Evolutionary conservation across 2,888 invertebrate genomes (phyloP), one percentile per base, ranked within the genome.

Genomic region (Catocala nupta): DNA sequence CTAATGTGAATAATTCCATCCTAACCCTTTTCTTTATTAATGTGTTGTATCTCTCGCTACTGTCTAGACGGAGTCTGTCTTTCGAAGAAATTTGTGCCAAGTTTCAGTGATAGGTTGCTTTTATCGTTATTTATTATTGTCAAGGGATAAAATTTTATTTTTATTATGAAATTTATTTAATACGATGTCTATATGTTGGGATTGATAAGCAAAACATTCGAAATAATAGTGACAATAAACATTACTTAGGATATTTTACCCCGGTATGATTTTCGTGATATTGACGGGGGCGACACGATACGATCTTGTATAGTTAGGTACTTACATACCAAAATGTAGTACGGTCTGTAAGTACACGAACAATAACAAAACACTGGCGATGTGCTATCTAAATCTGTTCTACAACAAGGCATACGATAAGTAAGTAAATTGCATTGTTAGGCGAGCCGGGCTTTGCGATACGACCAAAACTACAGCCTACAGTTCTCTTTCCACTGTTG

Each of bases 1-100:
- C 53, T 59, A 61, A 60, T 67, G 55, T 60, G 62, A 70, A 73
- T 72, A 63, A 51, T 48, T 65, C 51, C 54, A 44, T 49, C 10
- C 36, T 48, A 49, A 36, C 5, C 58, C 59, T 45, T 54, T 65
- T 58, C 50, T 57, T 59, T 55, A 50, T 55, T 69, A 71, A 73
- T 55, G 33, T 69, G 43, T 70, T 60, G 64, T 55, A 47, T 65
- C 47, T 45, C 10, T 54, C 25, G 42, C 25, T 25, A 13, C 45
- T 47, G 10, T 55, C 11, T 47, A 36, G 36, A 47, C 36, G 39
- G 36, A 9, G 9, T 39, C 6, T 39, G 5, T 33, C 47, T 55
- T 33, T 11, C 36, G 45, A 16, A 36, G 33, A 33, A 34, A 49
- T 49, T 5, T 33, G 4, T 49, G n/a, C 33, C 49, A 34, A 33